Evolutionary conservation across 2,797 vertebrate genomes (phyloP).

Genomic region (Sphenopsis melanotis): DNA sequence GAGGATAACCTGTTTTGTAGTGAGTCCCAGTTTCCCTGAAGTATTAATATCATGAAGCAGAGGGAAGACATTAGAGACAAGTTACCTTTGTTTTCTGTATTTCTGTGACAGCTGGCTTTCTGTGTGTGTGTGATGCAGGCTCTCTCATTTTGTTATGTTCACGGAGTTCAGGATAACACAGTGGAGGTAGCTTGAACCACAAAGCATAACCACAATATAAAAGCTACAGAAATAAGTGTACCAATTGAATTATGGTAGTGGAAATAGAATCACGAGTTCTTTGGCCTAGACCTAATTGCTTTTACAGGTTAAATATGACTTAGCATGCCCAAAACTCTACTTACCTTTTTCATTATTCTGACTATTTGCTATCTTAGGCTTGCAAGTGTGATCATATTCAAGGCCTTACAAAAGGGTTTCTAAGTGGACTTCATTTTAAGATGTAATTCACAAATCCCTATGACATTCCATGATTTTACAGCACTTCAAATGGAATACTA

Average conservation of each 20-base stretch:
- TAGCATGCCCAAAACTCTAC: rapidly evolving
- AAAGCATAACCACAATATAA: neutral
- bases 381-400: neutral
- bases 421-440: neutral
- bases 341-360: neutral
- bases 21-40: neutral
- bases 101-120: neutral
- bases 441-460: neutral
- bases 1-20: neutral
- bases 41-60: neutral
- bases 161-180: neutral
- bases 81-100: neutral
- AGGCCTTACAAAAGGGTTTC: neutral
- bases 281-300: neutral
- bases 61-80: neutral
- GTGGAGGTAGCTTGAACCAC: neutral
- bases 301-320: neutral
- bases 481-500: neutral
- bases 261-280: neutral
- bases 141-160: neutral
- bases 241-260: neutral
- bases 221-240: neutral
- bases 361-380: neutral
- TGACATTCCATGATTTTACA: neutral
- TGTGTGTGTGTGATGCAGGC: neutral